Evolutionary conservation across 1,140 invertebrate species (phyloP).

Genomic region (Ostrea edulis): DNA sequence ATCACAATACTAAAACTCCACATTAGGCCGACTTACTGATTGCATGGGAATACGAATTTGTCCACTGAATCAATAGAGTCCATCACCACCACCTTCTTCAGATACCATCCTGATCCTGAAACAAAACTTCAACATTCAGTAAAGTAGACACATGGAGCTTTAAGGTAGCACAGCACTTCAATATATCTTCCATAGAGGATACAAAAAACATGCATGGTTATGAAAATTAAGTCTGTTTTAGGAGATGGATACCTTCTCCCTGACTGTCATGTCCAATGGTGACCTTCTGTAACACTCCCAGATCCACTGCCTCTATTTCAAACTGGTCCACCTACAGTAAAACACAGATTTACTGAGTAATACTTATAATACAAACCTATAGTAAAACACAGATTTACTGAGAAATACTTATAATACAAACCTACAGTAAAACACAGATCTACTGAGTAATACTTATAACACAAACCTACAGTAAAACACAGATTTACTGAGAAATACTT

Average conservation of each 20-base stretch:
- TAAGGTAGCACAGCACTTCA: too few species aligned
- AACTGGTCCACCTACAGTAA: constrained; percentile 63
- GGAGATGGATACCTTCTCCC: constrained; percentile 37
- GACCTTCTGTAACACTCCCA: constrained; percentile 69
- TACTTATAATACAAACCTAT: constrained; percentile 65
- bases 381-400: neutral
- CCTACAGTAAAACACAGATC: neutral
- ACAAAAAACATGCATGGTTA: too few species aligned
- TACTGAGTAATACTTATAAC: neutral
- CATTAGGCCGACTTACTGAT: constrained; percentile 59
- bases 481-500: neutral
- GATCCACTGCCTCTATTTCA: constrained; percentile 70
- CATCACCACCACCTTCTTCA: constrained; percentile 69
- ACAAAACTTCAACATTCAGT: neutral
- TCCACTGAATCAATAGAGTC: constrained; percentile 58
- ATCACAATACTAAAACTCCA: neutral
- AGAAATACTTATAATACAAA: neutral
- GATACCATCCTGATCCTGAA: constrained; percentile 71
- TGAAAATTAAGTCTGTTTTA: neutral
- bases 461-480: neutral
- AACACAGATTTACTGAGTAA: neutral
- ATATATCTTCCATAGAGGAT: too few species aligned
- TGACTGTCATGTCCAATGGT: constrained; percentile 66
- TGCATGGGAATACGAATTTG: constrained; percentile 66
- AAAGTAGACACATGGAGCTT: too few species aligned